Conservation (phyloP, 2,888 invertebrate species). For the Alloplasta piceator region DNA sequence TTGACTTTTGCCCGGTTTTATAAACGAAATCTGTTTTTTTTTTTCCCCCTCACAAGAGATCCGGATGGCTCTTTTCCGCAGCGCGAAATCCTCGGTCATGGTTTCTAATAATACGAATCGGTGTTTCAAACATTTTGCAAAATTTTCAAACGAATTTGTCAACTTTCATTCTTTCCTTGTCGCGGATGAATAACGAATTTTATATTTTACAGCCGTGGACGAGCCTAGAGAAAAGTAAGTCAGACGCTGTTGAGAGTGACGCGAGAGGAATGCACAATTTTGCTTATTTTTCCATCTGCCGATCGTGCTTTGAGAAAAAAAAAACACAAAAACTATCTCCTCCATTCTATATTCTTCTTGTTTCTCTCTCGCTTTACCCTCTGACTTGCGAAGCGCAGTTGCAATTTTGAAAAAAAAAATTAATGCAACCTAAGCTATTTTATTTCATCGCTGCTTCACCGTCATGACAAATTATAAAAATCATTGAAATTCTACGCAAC, state of each 20-base stretch:
- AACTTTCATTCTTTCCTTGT: neutral
- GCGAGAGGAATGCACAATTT: constrained; percentile 58
- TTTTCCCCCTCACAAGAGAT: neutral
- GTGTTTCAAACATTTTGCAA: constrained; percentile 3
- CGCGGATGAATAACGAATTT: constrained; percentile 64
- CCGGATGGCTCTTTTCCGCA: constrained; percentile 17
- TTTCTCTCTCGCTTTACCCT: constrained; percentile 26
- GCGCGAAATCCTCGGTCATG: neutral
- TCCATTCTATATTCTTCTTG: neutral
- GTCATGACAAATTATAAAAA: constrained; percentile 2
- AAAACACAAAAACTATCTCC: neutral
- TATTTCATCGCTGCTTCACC: constrained; percentile 30
- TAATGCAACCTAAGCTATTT: neutral
- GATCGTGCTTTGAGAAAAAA: neutral
- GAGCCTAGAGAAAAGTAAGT: constrained; percentile 98
- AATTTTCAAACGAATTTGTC: neutral
- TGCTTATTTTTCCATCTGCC: constrained; percentile 26
- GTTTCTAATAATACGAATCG: constrained; percentile 20
- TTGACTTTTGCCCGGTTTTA: constrained; percentile 1
- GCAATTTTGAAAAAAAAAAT: constrained; percentile 7
- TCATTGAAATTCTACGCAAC: constrained; percentile 9
- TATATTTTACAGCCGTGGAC: constrained; percentile 93
- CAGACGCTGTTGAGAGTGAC: constrained; percentile 65
- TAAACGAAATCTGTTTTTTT: constrained; percentile 21
- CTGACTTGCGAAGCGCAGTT: constrained; percentile 10